Percentiles rank a stretch among this genome's conserved stretches.
Evolutionary conservation across 2,113 vertebrate genomes (phyloP).

Genomic region (Oreochromis tanganicae): DNA sequence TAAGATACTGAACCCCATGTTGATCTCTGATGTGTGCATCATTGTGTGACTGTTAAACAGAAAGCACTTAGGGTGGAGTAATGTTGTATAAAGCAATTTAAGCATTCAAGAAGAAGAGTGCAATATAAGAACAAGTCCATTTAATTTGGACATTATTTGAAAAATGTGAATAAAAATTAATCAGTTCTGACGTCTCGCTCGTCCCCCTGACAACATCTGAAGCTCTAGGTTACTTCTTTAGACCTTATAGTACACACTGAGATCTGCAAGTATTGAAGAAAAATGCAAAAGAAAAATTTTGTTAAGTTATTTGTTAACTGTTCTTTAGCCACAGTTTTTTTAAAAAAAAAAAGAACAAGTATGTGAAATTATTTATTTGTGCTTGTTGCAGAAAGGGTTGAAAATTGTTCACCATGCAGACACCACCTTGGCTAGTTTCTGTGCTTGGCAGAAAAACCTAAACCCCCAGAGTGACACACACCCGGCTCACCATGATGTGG

Average conservation of each 20-base stretch:
- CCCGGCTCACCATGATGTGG: constrained; percentile 92
- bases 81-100: background rate
- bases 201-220: background rate
- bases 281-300: background rate
- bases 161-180: background rate
- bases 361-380: background rate
- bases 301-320: background rate
- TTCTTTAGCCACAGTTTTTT: background rate
- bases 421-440: constrained; percentile 91
- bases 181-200: fast-evolving
- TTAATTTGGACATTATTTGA: background rate
- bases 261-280: background rate
- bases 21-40: fast-evolving
- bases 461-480: constrained; percentile 93
- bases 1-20: background rate
- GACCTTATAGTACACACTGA: background rate
- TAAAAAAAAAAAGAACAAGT: background rate
- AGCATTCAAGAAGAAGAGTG: background rate
- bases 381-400: constrained; percentile 76
- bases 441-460: constrained; percentile 95
- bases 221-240: background rate
- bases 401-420: constrained; percentile 96
- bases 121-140: background rate
- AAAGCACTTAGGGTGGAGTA: background rate
- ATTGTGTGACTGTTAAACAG: background rate